Evolutionary conservation across 2,888 invertebrate genomes (phyloP).

Genomic region (Idaea straminata): DNA sequence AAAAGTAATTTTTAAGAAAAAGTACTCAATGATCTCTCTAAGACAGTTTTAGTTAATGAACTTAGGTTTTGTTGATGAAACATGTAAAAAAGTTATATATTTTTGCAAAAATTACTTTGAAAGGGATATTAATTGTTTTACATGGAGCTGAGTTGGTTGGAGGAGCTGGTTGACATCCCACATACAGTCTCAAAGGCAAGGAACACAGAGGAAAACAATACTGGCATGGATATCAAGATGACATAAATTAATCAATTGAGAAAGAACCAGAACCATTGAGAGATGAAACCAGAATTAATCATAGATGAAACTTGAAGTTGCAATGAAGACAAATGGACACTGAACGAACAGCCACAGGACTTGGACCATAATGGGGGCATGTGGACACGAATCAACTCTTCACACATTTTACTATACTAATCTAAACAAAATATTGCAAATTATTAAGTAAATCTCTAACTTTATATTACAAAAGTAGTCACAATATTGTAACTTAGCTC

Average conservation of each 20-base stretch:
- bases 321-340: conserved; percentile 11
- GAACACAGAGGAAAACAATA: neutral
- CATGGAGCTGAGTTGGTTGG: neutral
- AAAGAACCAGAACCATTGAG: neutral
- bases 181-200: neutral
- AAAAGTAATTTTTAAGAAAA: neutral
- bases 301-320: neutral
- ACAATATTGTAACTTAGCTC: conserved; percentile 16
- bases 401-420: conserved; percentile 15
- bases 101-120: neutral
- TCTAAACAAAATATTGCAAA: neutral
- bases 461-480: conserved; percentile 18
- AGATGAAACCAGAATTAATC: neutral
- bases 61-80: neutral
- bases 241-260: neutral
- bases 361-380: neutral
- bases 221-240: neutral
- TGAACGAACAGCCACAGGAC: conserved; percentile 7
- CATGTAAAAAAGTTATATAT: neutral
- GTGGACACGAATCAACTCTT: conserved; percentile 20
- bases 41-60: neutral
- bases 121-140: neutral
- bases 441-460: neutral
- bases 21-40: neutral
- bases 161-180: neutral